These are phyloP conservation scores for Nasonia vitripennis DNA, from an alignment of 1,140 invertebrate species.

Conservation along the genomic window DNA sequence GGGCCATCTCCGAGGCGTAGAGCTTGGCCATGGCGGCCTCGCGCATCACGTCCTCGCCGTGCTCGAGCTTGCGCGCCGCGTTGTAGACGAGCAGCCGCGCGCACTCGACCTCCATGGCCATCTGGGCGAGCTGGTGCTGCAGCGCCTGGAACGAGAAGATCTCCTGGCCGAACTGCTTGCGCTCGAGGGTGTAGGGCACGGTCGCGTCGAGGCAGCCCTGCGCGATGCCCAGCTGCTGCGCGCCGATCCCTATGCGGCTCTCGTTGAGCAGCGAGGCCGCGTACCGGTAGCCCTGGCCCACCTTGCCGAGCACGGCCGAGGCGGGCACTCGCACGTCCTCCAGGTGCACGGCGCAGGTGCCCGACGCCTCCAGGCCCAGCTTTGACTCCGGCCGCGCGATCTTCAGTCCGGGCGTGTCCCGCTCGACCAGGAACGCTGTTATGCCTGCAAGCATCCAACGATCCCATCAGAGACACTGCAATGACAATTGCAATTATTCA, in stretches of 20 bases:
- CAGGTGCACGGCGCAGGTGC: conserved; percentile 93
- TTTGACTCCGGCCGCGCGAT: conserved; percentile 95
- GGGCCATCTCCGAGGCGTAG: conserved; percentile 86
- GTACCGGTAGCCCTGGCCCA: conserved; percentile 96
- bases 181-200: conserved; percentile 92
- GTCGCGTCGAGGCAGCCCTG: conserved; percentile 95
- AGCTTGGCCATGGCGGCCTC: conserved; percentile 62
- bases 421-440: conserved; percentile 96
- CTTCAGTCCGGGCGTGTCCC: conserved; percentile 89
- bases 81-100: conserved; percentile 94
- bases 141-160: conserved; percentile 90
- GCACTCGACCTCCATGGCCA: conserved; percentile 91
- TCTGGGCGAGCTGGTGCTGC: conserved; percentile 77
- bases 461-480: too few relatives aligned
- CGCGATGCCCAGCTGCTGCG: conserved; percentile 96
- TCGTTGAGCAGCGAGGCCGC: conserved; percentile 96
- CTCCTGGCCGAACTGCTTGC: conserved; percentile 93
- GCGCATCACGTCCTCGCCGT: conserved; percentile 83
- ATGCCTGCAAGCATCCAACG: conserved; percentile 79
- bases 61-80: conserved; percentile 91
- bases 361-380: conserved; percentile 90
- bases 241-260: conserved; percentile 95
- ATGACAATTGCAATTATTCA: too few relatives aligned
- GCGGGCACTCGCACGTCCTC: conserved; percentile 91
- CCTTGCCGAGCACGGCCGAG: conserved; percentile 86